Evolutionary conservation across 2,888 invertebrate species (phyloP).

Genomic region (Leucophenga montana): DNA sequence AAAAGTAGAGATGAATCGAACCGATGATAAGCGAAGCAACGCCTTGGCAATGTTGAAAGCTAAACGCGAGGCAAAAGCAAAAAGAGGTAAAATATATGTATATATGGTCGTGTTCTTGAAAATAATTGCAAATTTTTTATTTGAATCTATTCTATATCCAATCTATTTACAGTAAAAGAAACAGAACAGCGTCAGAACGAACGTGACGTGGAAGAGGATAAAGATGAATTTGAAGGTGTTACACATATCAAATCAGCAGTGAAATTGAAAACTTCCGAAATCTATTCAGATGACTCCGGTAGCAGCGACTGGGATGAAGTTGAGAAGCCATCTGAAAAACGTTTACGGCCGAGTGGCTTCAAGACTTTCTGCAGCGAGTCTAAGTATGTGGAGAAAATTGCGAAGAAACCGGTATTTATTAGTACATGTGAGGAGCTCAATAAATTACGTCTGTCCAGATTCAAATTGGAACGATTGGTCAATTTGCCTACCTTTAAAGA

Average conservation of each 20-base stretch:
- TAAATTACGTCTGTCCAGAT: conserved; percentile 86
- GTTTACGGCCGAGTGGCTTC: conserved; percentile 77
- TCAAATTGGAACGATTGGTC: conserved; percentile 94
- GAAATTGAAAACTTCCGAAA: conserved; percentile 93
- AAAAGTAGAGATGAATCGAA: conserved; percentile 89
- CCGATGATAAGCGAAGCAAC: conserved; percentile 89
- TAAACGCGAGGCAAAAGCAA: conserved; percentile 90
- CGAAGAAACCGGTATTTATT: conserved; percentile 76
- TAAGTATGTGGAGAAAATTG: conserved; percentile 73
- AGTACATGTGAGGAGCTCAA: conserved; percentile 87
- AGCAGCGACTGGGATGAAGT: conserved; percentile 76
- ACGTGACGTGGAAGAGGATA: conserved; percentile 76
- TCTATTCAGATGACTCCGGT: conserved; percentile 91
- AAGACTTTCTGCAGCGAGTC: conserved; percentile 75
- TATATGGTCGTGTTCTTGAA: neutral
- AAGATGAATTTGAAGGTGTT: conserved; percentile 75
- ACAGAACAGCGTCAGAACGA: conserved; percentile 77
- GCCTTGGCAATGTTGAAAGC: conserved; percentile 95
- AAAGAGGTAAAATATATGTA: conserved; percentile 75
- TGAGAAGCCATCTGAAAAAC: conserved; percentile 74
- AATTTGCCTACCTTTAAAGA: conserved; percentile 96
- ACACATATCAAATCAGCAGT: conserved; percentile 79
- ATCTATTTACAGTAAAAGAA: conserved; percentile 74
- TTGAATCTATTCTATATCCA: conserved; percentile 7
- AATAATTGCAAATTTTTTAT: neutral